Conservation (phyloP, 1,140 invertebrate genomes). For the Caerostris extrusa region DNA sequence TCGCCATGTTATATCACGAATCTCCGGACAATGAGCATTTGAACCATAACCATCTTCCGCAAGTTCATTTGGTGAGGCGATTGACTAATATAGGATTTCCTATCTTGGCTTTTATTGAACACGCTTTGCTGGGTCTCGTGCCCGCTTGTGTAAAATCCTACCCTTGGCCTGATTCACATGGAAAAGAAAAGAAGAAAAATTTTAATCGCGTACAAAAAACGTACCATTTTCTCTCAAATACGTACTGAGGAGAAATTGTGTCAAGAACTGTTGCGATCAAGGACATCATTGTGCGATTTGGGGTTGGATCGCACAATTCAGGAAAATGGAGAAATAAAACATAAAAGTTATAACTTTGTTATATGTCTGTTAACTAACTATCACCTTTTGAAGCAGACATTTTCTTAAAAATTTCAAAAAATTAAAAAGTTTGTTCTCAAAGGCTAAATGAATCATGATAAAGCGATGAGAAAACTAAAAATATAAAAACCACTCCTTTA, state of each 20-base stretch:
- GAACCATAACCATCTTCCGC: neutral
- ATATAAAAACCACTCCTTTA: no score
- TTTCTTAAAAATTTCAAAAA: neutral
- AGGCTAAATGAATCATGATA: no score
- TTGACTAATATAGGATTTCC: conserved; percentile 5
- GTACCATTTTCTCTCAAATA: conserved; percentile 55
- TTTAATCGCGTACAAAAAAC: conserved; percentile 49
- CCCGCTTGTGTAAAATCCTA: neutral
- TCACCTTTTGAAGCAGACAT: neutral
- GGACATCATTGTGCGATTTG: neutral
- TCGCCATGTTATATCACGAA: neutral
- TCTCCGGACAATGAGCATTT: neutral
- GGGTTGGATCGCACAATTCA: no score
- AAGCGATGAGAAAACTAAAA: no score
- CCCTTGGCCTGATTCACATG: conserved; percentile 50
- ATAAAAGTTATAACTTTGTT: no score
- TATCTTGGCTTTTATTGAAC: neutral
- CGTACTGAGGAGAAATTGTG: conserved; percentile 13
- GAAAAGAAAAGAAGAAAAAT: neutral
- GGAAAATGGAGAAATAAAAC: no score
- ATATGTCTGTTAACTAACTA: neutral
- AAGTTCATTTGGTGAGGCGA: neutral
- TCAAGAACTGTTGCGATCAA: conserved; percentile 48
- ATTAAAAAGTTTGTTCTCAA: neutral
- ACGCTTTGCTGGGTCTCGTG: neutral